Base-by-base conservation (phyloP, 1,140 invertebrate genomes). In the Cydia fagiglandana region DNA sequence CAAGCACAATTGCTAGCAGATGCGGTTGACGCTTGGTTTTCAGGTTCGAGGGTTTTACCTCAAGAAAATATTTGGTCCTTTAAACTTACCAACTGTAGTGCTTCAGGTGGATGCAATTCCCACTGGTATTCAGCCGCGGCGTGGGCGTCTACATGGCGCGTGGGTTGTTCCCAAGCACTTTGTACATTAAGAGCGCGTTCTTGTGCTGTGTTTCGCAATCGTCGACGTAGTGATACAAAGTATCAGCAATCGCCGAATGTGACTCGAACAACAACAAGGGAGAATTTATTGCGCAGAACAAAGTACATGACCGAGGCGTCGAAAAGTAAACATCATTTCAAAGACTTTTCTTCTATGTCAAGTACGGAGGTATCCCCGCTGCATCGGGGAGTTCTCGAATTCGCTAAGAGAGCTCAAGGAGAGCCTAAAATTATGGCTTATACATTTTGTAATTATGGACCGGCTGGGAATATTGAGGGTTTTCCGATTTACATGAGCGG, bases 381-480 rank as follows among this genome's bases (percentile, higher is more conserved):
- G 47, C 82, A 91, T 76, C 80, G 89, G 12, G 89, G 88, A 12
- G 56, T 84, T 53, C 68, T 83, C 0, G 76, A 85, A 12, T 68
- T 75, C n/a, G 81, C 79, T 68, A 75, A 76, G n/a, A 80, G 78
- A 38, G 81, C 76, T 74, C 74, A 78, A 17, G 79, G 80, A 38
- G 85, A 88, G 17, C 75, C 82, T 0, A 86, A 85, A 74, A 87
- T 92, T 28, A 82, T 91, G 76, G 89, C 88, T 0, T 90, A 86
- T 73, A 91, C 90, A 56, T 86, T 92, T 81, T 92, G 91, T 77
- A 91, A 92, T 75, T 92, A 92, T 56, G 91, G 91, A 2, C 91
- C 91, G 28, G 89, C 89, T 30, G 91, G 91, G 12, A 92, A 92
- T 75, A 86, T 91, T 47, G 87, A 90, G 17, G 91, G 91, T 2